Base-by-base conservation (phyloP, 2,113 vertebrate genomes). In the Sorex araneus region DNA sequence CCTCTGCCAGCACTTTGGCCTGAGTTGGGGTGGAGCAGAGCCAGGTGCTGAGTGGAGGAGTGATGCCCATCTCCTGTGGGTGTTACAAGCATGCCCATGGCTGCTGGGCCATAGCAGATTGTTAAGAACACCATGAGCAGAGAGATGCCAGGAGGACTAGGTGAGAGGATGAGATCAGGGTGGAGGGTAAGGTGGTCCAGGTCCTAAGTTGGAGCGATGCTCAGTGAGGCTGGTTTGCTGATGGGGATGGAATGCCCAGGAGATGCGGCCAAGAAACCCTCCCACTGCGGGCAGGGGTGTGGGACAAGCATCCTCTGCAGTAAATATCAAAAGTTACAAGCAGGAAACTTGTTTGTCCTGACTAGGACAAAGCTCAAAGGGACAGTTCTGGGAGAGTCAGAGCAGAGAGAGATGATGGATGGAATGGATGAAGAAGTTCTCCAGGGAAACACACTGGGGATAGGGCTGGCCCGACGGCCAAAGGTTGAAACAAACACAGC, bases 281-380 rank as follows among this genome's bases (percentile, higher is more conserved):
- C 28, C 16, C 3, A 21, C 25, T 11, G 12, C 81, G 18, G 23
- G 12, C 47, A 28, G 4, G 15, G 34, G 30, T 73, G 54, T 6
- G 1, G 1, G 1, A n/a, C 30, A 45, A 6, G 0, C 54, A 30
- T 25, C 2, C 9, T 40, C 8, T 45, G 73, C 10, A 2, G 19
- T 19, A 75, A 10, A 32, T 8, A 8, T 28, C 32, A 43, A 69
- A 74, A 70, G 32, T 13, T 80, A 67, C 85, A 81, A 63, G 5
- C 6, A 25, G 2, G n/a, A 16, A 54, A 4, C 28, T 63, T 64
- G 47, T 79, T 30, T 84, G 57, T 60, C 57, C 74, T 80, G 34
- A 64, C 67, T 28, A 75, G 19, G 69, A 6, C 13, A 78, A 74
- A 40, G n/a, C 34, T 77, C 18, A 76, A 88, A 90, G 2, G 47